Conservation (phyloP, 2,113 vertebrate species). For the Uria lomvia region DNA sequence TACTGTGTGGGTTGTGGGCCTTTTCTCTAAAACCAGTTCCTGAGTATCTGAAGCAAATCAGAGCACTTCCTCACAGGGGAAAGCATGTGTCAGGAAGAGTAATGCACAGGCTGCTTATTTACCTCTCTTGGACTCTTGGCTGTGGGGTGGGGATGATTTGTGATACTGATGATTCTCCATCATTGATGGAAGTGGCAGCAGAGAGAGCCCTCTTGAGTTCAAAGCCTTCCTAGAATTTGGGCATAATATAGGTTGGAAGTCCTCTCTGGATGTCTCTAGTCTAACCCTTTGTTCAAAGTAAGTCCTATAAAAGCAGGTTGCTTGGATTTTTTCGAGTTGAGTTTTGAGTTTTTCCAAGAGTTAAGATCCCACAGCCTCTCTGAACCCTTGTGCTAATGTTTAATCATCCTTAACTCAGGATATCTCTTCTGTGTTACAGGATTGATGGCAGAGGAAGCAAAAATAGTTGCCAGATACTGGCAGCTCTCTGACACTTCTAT, state of each 20-base stretch:
- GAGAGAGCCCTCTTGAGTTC: neutral
- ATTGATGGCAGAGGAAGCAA: neutral
- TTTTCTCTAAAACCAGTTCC: neutral
- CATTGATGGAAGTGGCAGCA: neutral
- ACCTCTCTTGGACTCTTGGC: neutral
- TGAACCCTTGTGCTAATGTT: neutral
- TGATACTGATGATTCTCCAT: neutral
- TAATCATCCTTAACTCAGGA: neutral
- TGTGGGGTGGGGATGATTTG: neutral
- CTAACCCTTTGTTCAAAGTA: neutral
- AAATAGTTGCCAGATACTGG: neutral
- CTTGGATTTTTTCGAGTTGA: neutral
- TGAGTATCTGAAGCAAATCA: neutral
- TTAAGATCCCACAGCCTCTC: neutral
- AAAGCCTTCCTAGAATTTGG: neutral
- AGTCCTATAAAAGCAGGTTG: neutral
- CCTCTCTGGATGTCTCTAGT: neutral
- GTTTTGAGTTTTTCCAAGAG: neutral
- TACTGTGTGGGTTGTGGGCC: neutral
- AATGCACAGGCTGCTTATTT: neutral
- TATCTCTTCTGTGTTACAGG: neutral
- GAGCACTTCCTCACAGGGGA: neutral
- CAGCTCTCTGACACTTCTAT: neutral
- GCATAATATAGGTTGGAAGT: neutral
- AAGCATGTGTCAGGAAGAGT: neutral